phyloP scores from a whole-genome alignment of 2,797 vertebrate genomes.

The Cottoperca gobio region DNA sequence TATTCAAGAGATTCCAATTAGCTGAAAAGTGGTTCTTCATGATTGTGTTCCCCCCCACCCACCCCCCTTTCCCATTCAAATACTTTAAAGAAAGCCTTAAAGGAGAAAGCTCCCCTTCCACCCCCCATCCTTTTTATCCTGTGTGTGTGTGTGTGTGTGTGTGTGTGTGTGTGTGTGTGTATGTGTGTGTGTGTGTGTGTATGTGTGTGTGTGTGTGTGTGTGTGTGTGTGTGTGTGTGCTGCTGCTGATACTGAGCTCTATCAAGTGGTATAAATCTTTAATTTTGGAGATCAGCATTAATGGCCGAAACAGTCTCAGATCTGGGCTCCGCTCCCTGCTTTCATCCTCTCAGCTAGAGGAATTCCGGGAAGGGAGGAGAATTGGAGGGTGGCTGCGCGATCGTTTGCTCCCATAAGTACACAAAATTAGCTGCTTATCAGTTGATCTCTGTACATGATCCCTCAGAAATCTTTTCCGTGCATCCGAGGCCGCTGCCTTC shows the following conservation, averaged over 20 bases:
- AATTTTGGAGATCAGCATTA: conserved; percentile 91
- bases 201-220: too few species aligned
- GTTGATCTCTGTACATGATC: conserved; percentile 98
- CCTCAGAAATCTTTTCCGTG: conserved; percentile 91
- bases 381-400: conserved; percentile 37
- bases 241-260: conserved; percentile 76
- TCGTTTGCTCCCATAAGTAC: conserved; percentile 95
- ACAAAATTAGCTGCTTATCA: conserved; percentile 98
- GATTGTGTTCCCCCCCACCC: conserved; percentile 80
- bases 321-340: conserved; percentile 80
- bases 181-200: too few species aligned
- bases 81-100: conserved; percentile 85
- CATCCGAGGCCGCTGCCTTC: conserved; percentile 85
- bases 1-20: conserved; percentile 92
- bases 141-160: conserved; percentile 74
- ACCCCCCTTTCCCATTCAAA: conserved; percentile 76
- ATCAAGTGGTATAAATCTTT: conserved; percentile 93
- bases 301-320: conserved; percentile 89
- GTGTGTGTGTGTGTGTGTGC: too few species aligned
- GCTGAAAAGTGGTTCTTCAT: conserved; percentile 88
- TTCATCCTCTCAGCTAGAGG: conserved; percentile 84
- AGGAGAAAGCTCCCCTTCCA: conserved; percentile 53
- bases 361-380: conserved; percentile 76
- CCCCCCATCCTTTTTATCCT: conserved; percentile 56
- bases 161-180: too few species aligned